Evolutionary conservation across 2,888 invertebrate genomes (phyloP), one percentile per base, ranked within the genome.

Genomic region (Dinocampus coccinellae): DNA sequence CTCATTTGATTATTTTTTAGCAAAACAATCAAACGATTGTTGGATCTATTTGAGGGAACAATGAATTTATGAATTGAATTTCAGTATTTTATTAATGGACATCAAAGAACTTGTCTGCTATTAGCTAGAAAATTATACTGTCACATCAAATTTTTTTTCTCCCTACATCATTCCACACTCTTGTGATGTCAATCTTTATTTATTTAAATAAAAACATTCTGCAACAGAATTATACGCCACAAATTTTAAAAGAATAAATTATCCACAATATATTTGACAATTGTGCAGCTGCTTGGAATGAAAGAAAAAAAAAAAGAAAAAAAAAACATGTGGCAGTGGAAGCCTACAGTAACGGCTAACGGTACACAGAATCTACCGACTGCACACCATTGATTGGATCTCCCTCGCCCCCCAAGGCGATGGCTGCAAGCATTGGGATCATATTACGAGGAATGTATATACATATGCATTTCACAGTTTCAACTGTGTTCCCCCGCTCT

Each of bases 11-110:
- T 67, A 63, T 26, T 77, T 72, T 80, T 63, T 78, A 86, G 86
- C 73, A 87, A 87, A 74, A 85, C 87, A 73, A 82, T 87, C 78
- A 87, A 85, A 72, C 84, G 86, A 75, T 84, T 86, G 81, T 70
- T 87, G 78, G 86, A 87, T 39, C 74, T 87, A 26, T 86, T 87
- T 73, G 87, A 87, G 73, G 82, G 77, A 24, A 80, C 85, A 24
- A 83, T 87, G 81, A 87, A 85, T 77, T 66, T 85, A 55, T 84
- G 70, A 83, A 36, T 65, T 13, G 34, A 47, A 52, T 60, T 24
- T 24, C 57, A 69, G 22, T 20, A 29, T 33, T 61, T 29, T 16
- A 16, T 58, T 33, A 9, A 33, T 58, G 16, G 16, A 20, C 24
- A 55, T 26, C 9, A 22, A 24, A 55, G 2, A 10, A 11, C 26